These are phyloP conservation scores for Amiota communis DNA, from an alignment of 2,888 invertebrate genomes.

Conservation along the genomic window DNA sequence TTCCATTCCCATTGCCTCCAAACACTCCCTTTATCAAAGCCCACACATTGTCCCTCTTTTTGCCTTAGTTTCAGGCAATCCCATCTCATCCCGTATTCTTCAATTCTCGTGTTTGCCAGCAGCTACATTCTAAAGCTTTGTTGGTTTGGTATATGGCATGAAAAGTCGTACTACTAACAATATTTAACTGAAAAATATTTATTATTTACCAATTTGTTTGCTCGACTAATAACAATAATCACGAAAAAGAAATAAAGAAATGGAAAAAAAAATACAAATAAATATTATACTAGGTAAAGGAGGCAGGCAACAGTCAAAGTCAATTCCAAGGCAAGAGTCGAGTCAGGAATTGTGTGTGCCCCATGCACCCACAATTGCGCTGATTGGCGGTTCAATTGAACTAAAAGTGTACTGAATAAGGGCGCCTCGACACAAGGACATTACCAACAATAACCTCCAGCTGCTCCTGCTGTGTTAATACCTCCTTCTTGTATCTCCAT, in stretches of 20 bases:
- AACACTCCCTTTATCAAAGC: too few species aligned
- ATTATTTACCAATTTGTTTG: conserved; percentile 71
- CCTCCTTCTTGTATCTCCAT: too few species aligned
- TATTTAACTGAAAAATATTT: conserved; percentile 70
- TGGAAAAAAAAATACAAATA: too few species aligned
- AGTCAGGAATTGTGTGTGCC: too few species aligned
- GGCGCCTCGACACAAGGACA: not conserved
- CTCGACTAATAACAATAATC: conserved; percentile 70
- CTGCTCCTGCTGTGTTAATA: not conserved
- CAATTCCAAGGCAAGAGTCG: too few species aligned
- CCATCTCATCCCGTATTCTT: conserved; percentile 22
- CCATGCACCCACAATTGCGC: too few species aligned
- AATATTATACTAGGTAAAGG: too few species aligned
- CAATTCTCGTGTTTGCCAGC: not conserved
- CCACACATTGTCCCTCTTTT: not conserved
- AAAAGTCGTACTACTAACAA: conserved; percentile 64
- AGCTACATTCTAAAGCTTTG: not conserved
- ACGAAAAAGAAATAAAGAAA: conserved; percentile 45
- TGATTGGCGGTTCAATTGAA: too few species aligned
- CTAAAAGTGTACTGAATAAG: too few species aligned
- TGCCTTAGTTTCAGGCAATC: not conserved
- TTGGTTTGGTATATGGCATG: conserved; percentile 46
- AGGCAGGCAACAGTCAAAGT: too few species aligned
- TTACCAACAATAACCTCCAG: not conserved
- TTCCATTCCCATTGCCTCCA: too few species aligned